Evolutionary conservation across 2,888 invertebrate genomes (phyloP), one percentile per base, ranked within the genome.

Genomic region (Gastrophysa polygoni): DNA sequence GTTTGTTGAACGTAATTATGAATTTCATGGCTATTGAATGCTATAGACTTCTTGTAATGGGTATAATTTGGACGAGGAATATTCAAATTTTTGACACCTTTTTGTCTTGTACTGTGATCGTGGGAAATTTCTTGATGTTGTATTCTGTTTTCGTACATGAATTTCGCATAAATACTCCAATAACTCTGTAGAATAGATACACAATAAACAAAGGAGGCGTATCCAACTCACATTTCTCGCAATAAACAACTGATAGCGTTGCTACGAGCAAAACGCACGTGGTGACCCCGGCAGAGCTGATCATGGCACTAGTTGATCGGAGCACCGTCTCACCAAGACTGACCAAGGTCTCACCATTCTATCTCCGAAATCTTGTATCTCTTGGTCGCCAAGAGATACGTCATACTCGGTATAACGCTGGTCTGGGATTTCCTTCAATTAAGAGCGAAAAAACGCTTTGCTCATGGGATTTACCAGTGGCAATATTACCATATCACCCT

Each of bases 221-320:
- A 16, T 38, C 20, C 14, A 43, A 71, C 73, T 73, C 61, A 73
- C 73, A 71, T 69, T 73, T 73, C 34, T 59, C 61, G 38, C 64
- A 57, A 47, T 43, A 54, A 54, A 54, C 54, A 44, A 24, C 5
- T 3, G 54, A 54, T 44, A 54, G 11, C 44, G 44, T 21, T 14
- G 28, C 21, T 43, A 29, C 54, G n/a, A 54, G 10, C 6, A 54
- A n/a, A 21, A 38, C 16, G 28, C 54, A 54, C 54, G 54, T 54
- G 54, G 54, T 43, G 34, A 54, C 21, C 43, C 43, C 43, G 28
- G 21, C 20, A 43, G 24, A 43, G 29, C 44, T 43, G 54, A 54
- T 29, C 54, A 54, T 54, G 43, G 54, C 54, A 43, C 43, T 38
- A 54, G 43, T 43, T 54, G 43, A 24, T 16, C 28, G 20, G 28